A percentile compares a stretch with the other conserved stretches of the same genome.
Conservation (phyloP, 1,140 invertebrate genomes). For the Zaprionus ghesquierei region DNA sequence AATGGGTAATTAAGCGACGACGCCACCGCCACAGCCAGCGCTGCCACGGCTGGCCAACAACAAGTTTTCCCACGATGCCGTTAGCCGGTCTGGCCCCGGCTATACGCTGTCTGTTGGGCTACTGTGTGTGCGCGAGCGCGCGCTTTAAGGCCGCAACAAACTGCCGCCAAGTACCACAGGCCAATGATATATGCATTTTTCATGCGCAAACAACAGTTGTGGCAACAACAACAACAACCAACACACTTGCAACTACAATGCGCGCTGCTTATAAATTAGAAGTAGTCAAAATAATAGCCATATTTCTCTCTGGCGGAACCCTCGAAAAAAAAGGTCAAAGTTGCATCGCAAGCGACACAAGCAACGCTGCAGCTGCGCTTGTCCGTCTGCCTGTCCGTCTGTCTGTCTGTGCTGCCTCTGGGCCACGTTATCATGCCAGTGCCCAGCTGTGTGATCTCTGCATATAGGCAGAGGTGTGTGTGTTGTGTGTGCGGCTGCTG, state of each 20-base stretch:
- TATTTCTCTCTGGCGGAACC: constrained; percentile 68
- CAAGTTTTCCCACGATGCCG: constrained; percentile 74
- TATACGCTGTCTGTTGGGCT: constrained; percentile 47
- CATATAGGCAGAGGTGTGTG: background rate
- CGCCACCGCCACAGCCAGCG: constrained; percentile 29
- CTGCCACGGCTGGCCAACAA: constrained; percentile 24
- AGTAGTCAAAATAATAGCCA: constrained; percentile 78
- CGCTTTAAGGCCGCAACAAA: constrained; percentile 63
- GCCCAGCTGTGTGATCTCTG: constrained; percentile 55
- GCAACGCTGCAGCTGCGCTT: constrained; percentile 64
- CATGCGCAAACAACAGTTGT: constrained; percentile 44
- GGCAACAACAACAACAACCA: constrained; percentile 21
- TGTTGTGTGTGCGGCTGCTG: background rate
- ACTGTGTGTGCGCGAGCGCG: constrained; percentile 58
- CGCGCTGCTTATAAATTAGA: constrained; percentile 75
- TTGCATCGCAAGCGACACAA: constrained; percentile 37
- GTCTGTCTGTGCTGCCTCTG: background rate
- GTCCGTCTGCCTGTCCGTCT: background rate
- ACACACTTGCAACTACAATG: constrained; percentile 40
- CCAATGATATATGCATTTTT: constrained; percentile 81
- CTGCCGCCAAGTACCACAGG: constrained; percentile 69
- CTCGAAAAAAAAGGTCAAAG: constrained; percentile 77
- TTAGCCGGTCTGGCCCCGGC: constrained; percentile 18
- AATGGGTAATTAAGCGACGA: constrained; percentile 76
- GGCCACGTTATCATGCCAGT: constrained; percentile 53